Percentiles rank a stretch among this genome's conserved stretches.
Evolutionary conservation across 2,888 invertebrate genomes (phyloP).

Genomic region (Cheilosia variabilis): DNA sequence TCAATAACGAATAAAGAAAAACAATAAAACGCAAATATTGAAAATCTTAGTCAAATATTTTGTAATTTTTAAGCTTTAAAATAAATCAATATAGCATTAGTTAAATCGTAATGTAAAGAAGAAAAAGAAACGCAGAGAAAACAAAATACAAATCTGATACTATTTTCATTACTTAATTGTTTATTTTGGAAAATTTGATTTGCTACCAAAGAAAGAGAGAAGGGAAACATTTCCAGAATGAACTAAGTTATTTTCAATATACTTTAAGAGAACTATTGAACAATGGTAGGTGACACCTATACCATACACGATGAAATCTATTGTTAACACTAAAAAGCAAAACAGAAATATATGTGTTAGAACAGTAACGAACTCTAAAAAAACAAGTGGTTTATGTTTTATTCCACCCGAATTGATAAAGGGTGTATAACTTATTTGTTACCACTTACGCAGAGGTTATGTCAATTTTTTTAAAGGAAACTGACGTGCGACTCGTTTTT

Average conservation of each 20-base stretch:
- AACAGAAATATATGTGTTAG: conserved; percentile 53
- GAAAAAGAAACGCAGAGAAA: conserved; percentile 14
- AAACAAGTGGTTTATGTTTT: conserved; percentile 34
- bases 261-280: conserved; percentile 42
- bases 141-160: conserved; percentile 28
- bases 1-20: conserved; percentile 8
- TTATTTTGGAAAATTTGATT: conserved; percentile 36
- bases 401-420: neutral
- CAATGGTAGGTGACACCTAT: conserved; percentile 47
- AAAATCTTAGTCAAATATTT: conserved; percentile 53
- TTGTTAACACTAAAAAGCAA: conserved; percentile 62
- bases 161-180: conserved; percentile 33
- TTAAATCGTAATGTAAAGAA: conserved; percentile 11
- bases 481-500: too few species aligned
- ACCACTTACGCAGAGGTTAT: too few species aligned
- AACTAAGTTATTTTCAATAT: conserved; percentile 47
- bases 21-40: neutral
- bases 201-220: conserved; percentile 59
- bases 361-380: conserved; percentile 46
- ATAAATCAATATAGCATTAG: conserved; percentile 30
- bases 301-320: conserved; percentile 55
- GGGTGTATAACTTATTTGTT: too few species aligned
- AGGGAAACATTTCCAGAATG: conserved; percentile 14
- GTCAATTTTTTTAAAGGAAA: too few species aligned
- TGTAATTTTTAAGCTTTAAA: conserved; percentile 48